Conservation (phyloP, 1,140 invertebrate genomes). For the Apocrypta bakeri region DNA sequence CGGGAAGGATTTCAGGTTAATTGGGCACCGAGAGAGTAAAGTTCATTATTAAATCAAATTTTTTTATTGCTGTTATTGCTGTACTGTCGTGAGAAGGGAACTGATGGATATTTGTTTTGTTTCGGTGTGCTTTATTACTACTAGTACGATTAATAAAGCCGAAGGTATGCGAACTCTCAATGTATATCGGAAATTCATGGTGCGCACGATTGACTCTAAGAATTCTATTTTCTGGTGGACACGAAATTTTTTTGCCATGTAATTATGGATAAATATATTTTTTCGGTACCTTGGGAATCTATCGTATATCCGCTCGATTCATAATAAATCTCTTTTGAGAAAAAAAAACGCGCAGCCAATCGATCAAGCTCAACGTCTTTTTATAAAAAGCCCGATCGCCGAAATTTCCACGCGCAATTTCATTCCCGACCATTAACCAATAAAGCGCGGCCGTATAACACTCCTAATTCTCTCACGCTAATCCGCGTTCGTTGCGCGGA, state of each 20-base stretch:
- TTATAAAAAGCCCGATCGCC: not conserved
- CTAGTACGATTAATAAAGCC: not conserved
- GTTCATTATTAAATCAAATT: not conserved
- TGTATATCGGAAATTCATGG: not conserved
- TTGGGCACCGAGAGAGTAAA: not conserved
- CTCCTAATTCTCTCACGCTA: constrained; percentile 47
- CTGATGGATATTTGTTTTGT: not conserved
- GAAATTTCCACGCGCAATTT: constrained; percentile 34
- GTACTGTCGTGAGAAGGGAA: not conserved
- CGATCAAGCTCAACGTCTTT: not conserved
- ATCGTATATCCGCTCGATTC: too few relatives aligned
- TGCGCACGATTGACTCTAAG: not conserved
- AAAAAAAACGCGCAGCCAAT: not conserved
- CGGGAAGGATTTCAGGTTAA: not conserved
- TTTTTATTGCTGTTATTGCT: not conserved
- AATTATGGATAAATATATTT: too few relatives aligned
- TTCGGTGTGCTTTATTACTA: not conserved
- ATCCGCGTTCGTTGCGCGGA: constrained; percentile 4
- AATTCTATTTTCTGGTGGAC: not conserved
- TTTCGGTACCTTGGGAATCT: too few relatives aligned
- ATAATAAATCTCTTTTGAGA: too few relatives aligned
- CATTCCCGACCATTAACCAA: not conserved
- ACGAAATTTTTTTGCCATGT: too few relatives aligned
- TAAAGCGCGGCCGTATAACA: not conserved
- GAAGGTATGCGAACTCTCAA: not conserved